Percentiles rank a stretch among this genome's conserved stretches.
Evolutionary conservation across 2,797 vertebrate species (phyloP).

Genomic region (Xyrichtys novacula): DNA sequence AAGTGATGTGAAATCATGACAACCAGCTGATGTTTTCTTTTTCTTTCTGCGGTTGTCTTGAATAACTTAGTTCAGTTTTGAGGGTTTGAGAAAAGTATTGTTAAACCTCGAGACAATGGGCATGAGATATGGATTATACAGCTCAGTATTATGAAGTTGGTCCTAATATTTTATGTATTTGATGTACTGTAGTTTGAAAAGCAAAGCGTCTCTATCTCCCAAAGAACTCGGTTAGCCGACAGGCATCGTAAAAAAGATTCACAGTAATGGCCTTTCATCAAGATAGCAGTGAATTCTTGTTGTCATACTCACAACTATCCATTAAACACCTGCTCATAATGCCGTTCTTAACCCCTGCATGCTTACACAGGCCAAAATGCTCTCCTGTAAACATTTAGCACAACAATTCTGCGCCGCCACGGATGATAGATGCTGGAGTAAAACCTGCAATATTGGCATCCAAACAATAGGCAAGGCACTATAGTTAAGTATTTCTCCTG

Average conservation of each 20-base stretch:
- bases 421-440: constrained; percentile 75
- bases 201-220: constrained; percentile 43
- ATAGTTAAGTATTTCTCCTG: constrained; percentile 80
- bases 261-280: constrained; percentile 72
- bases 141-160: constrained; percentile 38
- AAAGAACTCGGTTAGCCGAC: constrained; percentile 52
- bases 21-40: background rate
- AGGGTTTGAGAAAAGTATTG: background rate
- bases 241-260: constrained; percentile 75
- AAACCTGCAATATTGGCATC: constrained; percentile 79
- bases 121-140: constrained; percentile 23
- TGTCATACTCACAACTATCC: constrained; percentile 62
- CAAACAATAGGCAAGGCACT: constrained; percentile 75
- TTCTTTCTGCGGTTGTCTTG: background rate
- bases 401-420: constrained; percentile 64
- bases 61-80: no score
- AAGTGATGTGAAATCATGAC: background rate
- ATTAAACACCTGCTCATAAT: constrained; percentile 73
- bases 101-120: constrained; percentile 20
- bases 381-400: constrained; percentile 66
- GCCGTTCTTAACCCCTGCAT: constrained; percentile 68
- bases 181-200: constrained; percentile 42
- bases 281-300: constrained; percentile 65
- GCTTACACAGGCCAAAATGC: constrained; percentile 44
- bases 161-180: constrained; percentile 51